Percentiles rank a stretch among this genome's conserved stretches.
Conservation (phyloP, 2,888 invertebrate genomes). For the Alentia gelatinosa region DNA sequence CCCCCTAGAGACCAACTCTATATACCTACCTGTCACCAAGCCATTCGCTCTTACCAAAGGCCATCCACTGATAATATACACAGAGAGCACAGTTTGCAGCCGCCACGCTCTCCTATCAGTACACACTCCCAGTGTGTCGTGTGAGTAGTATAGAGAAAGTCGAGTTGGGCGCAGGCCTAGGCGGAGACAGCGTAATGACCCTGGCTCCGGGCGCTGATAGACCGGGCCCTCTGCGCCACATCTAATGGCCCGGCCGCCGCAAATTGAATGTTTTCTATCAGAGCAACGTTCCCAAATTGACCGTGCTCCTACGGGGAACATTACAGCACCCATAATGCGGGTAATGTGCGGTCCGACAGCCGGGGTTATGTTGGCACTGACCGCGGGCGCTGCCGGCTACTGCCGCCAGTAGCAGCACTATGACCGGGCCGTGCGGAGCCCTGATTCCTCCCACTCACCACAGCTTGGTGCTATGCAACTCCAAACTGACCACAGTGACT, state of each 20-base stretch:
- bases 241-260: constrained; percentile 20
- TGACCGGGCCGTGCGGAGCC: too few relatives aligned
- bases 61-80: too few relatives aligned
- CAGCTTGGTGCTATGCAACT: too few relatives aligned
- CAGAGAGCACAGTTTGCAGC: too few relatives aligned
- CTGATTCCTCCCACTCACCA: background rate
- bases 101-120: too few relatives aligned
- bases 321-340: background rate
- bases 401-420: too few relatives aligned
- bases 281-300: constrained; percentile 14
- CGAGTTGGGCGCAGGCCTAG: background rate
- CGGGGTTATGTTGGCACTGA: background rate
- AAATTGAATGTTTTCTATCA: constrained; percentile 49
- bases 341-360: background rate
- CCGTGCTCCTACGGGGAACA: background rate
- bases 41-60: too few relatives aligned
- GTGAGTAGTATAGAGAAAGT: background rate
- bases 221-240: constrained; percentile 18
- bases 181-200: background rate
- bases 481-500: too few relatives aligned
- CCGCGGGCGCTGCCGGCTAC: background rate
- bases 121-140: background rate
- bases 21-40: too few relatives aligned
- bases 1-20: too few relatives aligned
- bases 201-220: background rate